phyloP scores from a whole-genome alignment of 2,797 vertebrate genomes.

The Diplodus puntazzo region DNA sequence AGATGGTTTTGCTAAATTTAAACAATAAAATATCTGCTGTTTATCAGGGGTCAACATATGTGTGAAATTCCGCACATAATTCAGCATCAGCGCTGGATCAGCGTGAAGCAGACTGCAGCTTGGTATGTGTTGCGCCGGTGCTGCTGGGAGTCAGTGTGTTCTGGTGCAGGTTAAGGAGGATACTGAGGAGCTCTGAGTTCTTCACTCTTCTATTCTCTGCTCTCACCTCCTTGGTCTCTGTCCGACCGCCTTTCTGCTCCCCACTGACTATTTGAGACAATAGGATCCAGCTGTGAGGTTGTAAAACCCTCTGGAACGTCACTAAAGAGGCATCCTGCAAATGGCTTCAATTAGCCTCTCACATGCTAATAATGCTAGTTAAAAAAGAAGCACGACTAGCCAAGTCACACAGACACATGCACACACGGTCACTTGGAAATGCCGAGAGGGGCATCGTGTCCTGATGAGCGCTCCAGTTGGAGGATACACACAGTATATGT shows the following conservation, averaged over 20 bases:
- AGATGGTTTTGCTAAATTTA: slow-evolving; percentile 63
- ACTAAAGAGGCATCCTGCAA: slow-evolving; percentile 79
- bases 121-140: slow-evolving; percentile 56
- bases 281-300: slow-evolving; percentile 83
- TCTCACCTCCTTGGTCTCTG: slow-evolving; percentile 64
- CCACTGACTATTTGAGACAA: slow-evolving; percentile 73
- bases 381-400: slow-evolving; percentile 68
- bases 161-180: slow-evolving; percentile 51
- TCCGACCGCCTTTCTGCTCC: slow-evolving; percentile 61
- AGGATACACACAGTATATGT: not conserved
- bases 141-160: slow-evolving; percentile 7
- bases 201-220: slow-evolving; percentile 66
- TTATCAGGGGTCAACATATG: slow-evolving; percentile 68
- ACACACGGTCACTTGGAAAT: slow-evolving; percentile 43
- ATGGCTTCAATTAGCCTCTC: slow-evolving; percentile 85
- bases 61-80: slow-evolving; percentile 77
- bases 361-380: slow-evolving; percentile 81
- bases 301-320: slow-evolving; percentile 81
- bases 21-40: slow-evolving; percentile 72
- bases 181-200: slow-evolving; percentile 54
- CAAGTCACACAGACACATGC: slow-evolving; percentile 60
- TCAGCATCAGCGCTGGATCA: slow-evolving; percentile 54
- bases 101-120: slow-evolving; percentile 49
- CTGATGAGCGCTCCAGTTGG: slow-evolving; percentile 1
- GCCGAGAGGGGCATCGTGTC: slow-evolving; percentile 13